These are phyloP conservation scores for Notospermus geniculatus DNA, from an alignment of 1,140 invertebrate species.

Conservation along the genomic window DNA sequence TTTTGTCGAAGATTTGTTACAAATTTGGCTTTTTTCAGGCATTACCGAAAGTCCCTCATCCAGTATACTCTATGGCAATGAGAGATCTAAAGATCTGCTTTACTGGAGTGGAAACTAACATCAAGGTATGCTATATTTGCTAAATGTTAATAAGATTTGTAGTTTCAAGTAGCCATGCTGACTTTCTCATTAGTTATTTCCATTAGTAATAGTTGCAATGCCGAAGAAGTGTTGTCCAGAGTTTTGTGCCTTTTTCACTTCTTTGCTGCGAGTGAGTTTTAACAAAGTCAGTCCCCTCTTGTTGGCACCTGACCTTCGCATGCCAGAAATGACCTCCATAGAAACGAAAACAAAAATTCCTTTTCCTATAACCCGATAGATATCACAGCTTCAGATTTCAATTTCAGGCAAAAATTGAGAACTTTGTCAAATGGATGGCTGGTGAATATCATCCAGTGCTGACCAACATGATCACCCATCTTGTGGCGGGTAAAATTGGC, in stretches of 20 bases:
- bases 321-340: too few species aligned
- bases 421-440: constrained; percentile 78
- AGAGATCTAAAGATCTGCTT: constrained; percentile 70
- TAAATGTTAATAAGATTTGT: background rate
- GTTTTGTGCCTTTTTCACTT: too few species aligned
- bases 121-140: constrained; percentile 60
- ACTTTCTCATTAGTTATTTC: too few species aligned
- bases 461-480: constrained; percentile 73
- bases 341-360: too few species aligned
- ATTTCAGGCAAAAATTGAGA: constrained; percentile 65
- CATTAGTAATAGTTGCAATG: too few species aligned
- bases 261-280: too few species aligned
- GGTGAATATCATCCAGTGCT: constrained; percentile 72
- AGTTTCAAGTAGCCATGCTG: constrained; percentile 9
- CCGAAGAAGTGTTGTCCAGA: too few species aligned
- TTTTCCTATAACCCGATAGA: too few species aligned
- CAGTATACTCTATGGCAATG: constrained; percentile 82
- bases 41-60: constrained; percentile 72
- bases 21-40: constrained; percentile 48
- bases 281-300: too few species aligned
- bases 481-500: constrained; percentile 68
- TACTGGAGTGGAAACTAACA: constrained; percentile 65
- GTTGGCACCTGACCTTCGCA: too few species aligned
- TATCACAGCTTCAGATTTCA: too few species aligned
- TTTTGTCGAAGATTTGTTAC: background rate